phyloP scores from a whole-genome alignment of 2,797 vertebrate species.

The Semotilus atromaculatus region DNA sequence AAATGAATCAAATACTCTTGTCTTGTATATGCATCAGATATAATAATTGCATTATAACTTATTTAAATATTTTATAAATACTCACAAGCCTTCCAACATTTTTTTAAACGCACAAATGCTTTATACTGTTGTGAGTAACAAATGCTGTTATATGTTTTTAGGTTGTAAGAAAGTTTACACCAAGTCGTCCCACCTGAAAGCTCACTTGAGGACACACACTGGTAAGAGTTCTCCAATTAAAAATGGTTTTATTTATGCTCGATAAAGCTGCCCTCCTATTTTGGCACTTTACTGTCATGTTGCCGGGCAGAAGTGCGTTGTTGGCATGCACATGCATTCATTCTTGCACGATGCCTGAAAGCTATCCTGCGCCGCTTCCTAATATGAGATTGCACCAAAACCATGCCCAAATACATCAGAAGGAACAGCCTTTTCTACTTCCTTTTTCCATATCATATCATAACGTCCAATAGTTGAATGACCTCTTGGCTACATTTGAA shows the following conservation, averaged over 20 bases:
- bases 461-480: not conserved
- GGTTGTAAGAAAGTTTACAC: slow-evolving; percentile 99
- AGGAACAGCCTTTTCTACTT: slow-evolving; percentile 54
- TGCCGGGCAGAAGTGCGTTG: slow-evolving; percentile 80
- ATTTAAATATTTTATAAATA: not conserved
- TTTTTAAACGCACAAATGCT: not conserved
- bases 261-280: slow-evolving; percentile 69
- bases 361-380: slow-evolving; percentile 74
- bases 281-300: slow-evolving; percentile 72
- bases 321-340: slow-evolving; percentile 76
- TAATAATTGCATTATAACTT: not conserved
- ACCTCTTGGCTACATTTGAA: slow-evolving; percentile 16
- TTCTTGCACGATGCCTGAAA: slow-evolving; percentile 63
- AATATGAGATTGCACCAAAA: slow-evolving; percentile 77
- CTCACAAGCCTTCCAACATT: not conserved
- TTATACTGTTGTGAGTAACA: not conserved
- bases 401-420: slow-evolving; percentile 78
- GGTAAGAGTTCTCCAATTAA: slow-evolving; percentile 81
- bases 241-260: slow-evolving; percentile 62
- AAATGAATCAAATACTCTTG: not conserved
- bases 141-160: slow-evolving; percentile 65
- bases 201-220: slow-evolving; percentile 98
- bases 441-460: slow-evolving; percentile 14
- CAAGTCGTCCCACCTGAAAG: slow-evolving; percentile 99
- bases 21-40: not conserved